A percentile compares a stretch with the other conserved stretches of the same genome.
These are phyloP conservation scores for Hypotaenidia philippensis DNA, from an alignment of 2,797 vertebrate species.

Conservation along the genomic window DNA sequence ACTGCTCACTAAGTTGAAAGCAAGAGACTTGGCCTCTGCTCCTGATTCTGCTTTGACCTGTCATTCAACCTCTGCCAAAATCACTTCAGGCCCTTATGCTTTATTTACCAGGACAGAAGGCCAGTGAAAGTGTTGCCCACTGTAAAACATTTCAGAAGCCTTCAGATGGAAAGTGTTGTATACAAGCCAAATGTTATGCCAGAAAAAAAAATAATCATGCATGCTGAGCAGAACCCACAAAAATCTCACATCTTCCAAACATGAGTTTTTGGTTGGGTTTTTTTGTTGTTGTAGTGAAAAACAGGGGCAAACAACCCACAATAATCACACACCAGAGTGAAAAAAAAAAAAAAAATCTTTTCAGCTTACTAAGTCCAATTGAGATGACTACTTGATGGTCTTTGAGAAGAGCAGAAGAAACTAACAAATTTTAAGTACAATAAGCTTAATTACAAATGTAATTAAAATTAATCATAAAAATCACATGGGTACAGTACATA, in stretches of 20 bases:
- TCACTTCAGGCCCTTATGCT: constrained; percentile 5
- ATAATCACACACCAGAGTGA: neutral
- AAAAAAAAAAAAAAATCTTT: neutral
- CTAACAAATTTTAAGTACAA: neutral
- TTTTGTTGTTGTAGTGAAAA: neutral
- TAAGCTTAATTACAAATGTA: neutral
- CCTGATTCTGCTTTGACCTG: neutral
- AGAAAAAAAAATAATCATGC: neutral
- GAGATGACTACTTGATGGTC: neutral
- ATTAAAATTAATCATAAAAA: neutral
- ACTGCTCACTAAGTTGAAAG: constrained; percentile 24
- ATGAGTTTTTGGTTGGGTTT: neutral
- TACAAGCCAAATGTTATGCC: neutral
- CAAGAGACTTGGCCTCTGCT: constrained; percentile 4
- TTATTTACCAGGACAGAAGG: constrained; percentile 27
- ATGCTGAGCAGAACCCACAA: neutral
- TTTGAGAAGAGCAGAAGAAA: neutral
- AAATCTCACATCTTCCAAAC: neutral
- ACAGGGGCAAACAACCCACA: too few species aligned
- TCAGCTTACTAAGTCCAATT: neutral
- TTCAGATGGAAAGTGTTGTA: neutral
- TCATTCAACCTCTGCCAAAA: constrained; percentile 30
- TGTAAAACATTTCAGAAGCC: neutral
- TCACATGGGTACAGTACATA: neutral
- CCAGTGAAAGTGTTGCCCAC: neutral